Conservation (phyloP, 2,888 invertebrate genomes). For the Digitonthophagus gazella region DNA sequence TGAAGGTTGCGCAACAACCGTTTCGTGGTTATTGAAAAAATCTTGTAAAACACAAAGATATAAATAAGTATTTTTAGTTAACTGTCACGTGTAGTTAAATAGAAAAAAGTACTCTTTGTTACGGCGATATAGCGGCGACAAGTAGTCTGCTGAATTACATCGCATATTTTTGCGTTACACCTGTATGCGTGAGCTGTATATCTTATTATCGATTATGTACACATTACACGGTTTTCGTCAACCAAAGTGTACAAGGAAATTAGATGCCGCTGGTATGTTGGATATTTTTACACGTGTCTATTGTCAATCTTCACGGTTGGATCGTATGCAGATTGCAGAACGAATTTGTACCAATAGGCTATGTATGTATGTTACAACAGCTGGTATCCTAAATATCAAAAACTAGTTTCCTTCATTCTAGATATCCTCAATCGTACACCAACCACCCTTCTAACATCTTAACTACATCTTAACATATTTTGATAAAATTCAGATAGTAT, state of each 20-base stretch:
- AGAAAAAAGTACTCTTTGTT: not conserved
- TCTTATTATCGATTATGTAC: not conserved
- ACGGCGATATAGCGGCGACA: not conserved
- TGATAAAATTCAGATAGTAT: too few species aligned
- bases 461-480: too few species aligned
- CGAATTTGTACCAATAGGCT: slow-evolving; percentile 9
- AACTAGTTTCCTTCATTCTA: not conserved
- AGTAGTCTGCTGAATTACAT: not conserved
- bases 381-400: slow-evolving; percentile 8
- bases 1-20: not conserved
- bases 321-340: slow-evolving; percentile 13
- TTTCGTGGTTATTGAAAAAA: not conserved
- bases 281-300: not conserved
- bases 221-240: not conserved
- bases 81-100: not conserved
- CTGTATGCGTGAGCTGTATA: not conserved
- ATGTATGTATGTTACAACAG: not conserved
- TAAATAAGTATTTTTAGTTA: not conserved
- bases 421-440: too few species aligned
- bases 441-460: too few species aligned
- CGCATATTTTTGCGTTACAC: not conserved
- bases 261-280: not conserved
- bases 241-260: not conserved
- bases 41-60: not conserved
- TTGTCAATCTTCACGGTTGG: not conserved